Base-by-base conservation (phyloP, 2,888 invertebrate genomes). In the Euzophera pinguis region DNA sequence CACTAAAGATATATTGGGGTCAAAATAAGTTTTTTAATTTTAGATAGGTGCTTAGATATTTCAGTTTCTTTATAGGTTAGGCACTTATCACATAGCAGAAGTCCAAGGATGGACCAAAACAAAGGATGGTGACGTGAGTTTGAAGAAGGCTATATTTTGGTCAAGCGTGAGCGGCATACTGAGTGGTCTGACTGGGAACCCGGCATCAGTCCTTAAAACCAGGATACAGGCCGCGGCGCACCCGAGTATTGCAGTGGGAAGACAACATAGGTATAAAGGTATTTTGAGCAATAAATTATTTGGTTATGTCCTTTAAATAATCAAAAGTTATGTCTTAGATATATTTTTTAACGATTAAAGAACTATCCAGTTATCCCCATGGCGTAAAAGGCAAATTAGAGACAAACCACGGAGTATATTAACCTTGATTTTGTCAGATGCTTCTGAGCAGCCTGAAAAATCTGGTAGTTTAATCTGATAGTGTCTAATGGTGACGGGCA, bases 151-250 rank as follows among this genome's bases (percentile, higher is more conserved):
- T 0, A 66, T 85, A 13, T 70, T 87, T 53, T 90, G 87, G 78
- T 75, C 86, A 14, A 67, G 86, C 42, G 65, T 91, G 2, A 92
- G 95, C 42, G 96, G 96, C 0, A 85, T 92, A 14, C 63, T 93
- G 53, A 95, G 96, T 3, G 94, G 95, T 0, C 82, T 92, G 43
- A 76, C 93, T 14, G 94, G 93, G 14, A 96, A 95, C 73, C 97
- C 97, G 0, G 91, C 95, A 35, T 96, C 94, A 56, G 91, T 96
- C 73, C 90, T 97, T 8, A 97, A 97, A 88, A 97, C 96, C 1
- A 78, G 90, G 59, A 91, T 97, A 52, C 97, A 97, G 75, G 92
- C 96, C 0, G 91, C 93, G 60, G 92, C 96, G 6, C 92, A 92
- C 45, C 91, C 92, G 6, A 91, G 92, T 49, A 96, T 96, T 64